Conservation (phyloP, 1,140 invertebrate species). For the Plectrocnemia conspersa region DNA sequence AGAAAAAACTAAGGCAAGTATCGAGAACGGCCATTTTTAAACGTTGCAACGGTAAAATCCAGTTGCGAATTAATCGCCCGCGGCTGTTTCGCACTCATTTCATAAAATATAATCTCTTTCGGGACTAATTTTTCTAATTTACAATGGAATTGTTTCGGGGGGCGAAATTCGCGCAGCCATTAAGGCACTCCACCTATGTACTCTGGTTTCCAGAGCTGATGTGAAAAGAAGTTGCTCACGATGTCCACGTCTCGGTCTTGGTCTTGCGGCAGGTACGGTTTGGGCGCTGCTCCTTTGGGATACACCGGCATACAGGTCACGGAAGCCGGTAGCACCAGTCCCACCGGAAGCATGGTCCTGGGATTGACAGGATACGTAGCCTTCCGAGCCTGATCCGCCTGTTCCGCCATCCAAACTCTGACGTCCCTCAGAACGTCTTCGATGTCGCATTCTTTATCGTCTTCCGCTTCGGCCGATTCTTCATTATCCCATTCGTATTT, state of each 20-base stretch:
- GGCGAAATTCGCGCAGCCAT: not conserved
- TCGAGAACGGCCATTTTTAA: no score
- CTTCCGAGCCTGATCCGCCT: constrained; percentile 35
- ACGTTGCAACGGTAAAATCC: no score
- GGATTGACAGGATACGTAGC: constrained; percentile 37
- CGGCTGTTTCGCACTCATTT: not conserved
- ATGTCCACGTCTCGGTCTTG: constrained; percentile 48
- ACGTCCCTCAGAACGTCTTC: constrained; percentile 27
- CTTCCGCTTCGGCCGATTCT: constrained; percentile 3
- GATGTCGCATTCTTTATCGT: constrained; percentile 15
- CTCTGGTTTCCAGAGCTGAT: constrained; percentile 56
- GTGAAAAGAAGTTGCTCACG: constrained; percentile 53
- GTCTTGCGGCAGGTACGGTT: constrained; percentile 36
- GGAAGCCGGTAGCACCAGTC: constrained; percentile 43
- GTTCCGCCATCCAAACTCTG: constrained; percentile 33
- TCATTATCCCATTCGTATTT: constrained; percentile 1
- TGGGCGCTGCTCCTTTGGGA: constrained; percentile 9
- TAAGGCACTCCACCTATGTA: constrained; percentile 41
- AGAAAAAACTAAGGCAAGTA: no score
- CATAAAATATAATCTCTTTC: no score
- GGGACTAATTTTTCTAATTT: no score
- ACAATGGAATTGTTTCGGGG: not conserved
- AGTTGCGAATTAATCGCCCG: not conserved
- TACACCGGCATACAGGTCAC: constrained; percentile 46
- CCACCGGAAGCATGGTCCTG: constrained; percentile 41